Evolutionary conservation across 2,888 invertebrate genomes (phyloP), one percentile per base, ranked within the genome.

Genomic region (Euzetes globulus): DNA sequence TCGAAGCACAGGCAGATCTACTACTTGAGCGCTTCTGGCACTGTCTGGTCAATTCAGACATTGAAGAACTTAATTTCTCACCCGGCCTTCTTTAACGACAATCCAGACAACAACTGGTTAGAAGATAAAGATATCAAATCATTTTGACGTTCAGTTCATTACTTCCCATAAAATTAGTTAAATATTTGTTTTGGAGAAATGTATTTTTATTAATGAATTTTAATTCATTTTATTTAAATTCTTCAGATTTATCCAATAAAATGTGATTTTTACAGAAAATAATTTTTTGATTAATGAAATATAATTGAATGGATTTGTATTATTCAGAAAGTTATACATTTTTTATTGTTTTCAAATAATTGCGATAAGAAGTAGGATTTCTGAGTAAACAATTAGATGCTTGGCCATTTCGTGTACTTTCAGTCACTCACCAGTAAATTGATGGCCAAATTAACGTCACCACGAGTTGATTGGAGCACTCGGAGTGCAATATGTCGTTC

Each of bases 41-140:
- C 68, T 68, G 68, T 68, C 45, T 68, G 68, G 68, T 68, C 68
- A n/a, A 37, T 68, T 9, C 68, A 68, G n/a, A 45, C 45, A 1
- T 4, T 68, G 5, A 68, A 68, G 33, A 68, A 68, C 22, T 22
- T 68, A 11, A 68, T 68, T 3, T 33, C 9, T 22, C 37, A 41
- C 13, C 68, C 68, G 9, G 1, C 45, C 0, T 68, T 68, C 41
- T 33, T 33, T 33, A 33, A 33, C 33, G 33, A 33, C 9, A 33
- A 33, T 9, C 33, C 33, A 33, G 9, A 33, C 33, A 33, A 33
- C 33, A 33, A 33, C 9, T 33, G 33, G 33, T 33, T 33, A 33
- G 33, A 33, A 33, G 33, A 6, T 33, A 33, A 33, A 33, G 33
- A 33, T 9, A 33, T 33, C 5, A 33, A 33, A 33, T 6, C 33